Evolutionary conservation across 2,113 vertebrate species (phyloP), one percentile per base, ranked within the genome.

Genomic region (Morphnarchus princeps): DNA sequence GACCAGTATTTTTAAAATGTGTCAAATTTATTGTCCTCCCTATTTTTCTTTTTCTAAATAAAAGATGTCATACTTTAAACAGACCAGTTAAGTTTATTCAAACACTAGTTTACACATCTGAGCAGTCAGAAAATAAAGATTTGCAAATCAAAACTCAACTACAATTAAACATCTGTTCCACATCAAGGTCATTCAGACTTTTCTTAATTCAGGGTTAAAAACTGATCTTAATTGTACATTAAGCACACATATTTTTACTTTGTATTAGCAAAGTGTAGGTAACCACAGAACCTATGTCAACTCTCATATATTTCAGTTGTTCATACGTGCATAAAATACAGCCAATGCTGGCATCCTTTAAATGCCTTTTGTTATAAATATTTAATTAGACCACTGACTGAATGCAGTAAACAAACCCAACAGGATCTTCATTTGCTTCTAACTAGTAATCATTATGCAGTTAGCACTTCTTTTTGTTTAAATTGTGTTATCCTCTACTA

Each of bases 241-340:
- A 66, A 84, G 21, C 24, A 76, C 71, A 92, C 32, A n/a, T 43
- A 85, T 40, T 95, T 91, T 82, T 78, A 92, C 65, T 97, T 95
- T 29, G 29, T 92, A 88, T 96, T 94, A 95, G 65, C 50, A 84
- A 95, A 97, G 61, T 67, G 82, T 58, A 96, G 92, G 76, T 66
- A 95, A 95, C 59, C 72, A 89, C 12, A 92, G 83, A 96, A 95
- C 9, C 80, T 29, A 10, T 57, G 92, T 97, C 95, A 96, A 67
- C 80, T 97, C 62, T 28, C 85, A 93, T 96, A 42, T 5, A 54
- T 84, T 92, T 97, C 96, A 97, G 22, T 55, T 97, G 95, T 79
- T 98, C 97, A 97, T 94, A 92, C 88, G 40, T 97, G 96, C 96
- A 97, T 92, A 95, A 98, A 97, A 95, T 31, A 49, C 7, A 10